Evolutionary conservation across 2,113 vertebrate species (phyloP).

Genomic region (Climacteris rufus): DNA sequence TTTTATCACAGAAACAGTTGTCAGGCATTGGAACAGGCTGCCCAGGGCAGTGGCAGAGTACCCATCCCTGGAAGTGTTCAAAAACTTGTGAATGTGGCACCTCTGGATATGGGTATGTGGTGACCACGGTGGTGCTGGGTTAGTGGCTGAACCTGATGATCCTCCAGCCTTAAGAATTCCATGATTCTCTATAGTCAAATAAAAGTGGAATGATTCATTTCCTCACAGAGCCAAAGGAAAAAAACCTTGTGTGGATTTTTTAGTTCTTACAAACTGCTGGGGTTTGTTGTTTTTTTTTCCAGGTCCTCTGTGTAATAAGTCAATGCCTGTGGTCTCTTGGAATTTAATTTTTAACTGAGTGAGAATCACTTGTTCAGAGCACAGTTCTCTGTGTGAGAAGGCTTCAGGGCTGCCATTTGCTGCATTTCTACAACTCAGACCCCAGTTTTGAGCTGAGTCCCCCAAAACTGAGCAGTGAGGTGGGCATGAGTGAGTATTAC

Average conservation of each 20-base stretch:
- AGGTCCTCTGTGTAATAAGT: not conserved
- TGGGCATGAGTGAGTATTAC: fast-evolving
- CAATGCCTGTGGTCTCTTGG: not conserved
- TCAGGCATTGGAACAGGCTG: not conserved
- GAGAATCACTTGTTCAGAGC: not conserved
- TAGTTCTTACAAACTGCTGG: not conserved
- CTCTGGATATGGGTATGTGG: not conserved
- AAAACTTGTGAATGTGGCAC: not conserved
- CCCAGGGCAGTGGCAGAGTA: not conserved
- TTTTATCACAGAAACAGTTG: not conserved
- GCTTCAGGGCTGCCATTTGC: not conserved
- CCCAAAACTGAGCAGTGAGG: not conserved
- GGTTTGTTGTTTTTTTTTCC: not conserved
- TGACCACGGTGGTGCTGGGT: not conserved
- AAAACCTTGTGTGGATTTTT: not conserved
- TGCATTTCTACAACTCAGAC: not conserved
- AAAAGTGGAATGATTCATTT: not conserved
- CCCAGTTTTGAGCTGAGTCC: not conserved
- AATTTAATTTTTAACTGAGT: fast-evolving
- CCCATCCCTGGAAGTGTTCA: not conserved
- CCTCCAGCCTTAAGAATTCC: not conserved
- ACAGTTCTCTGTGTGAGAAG: not conserved
- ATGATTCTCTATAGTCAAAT: not conserved
- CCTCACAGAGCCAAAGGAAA: not conserved
- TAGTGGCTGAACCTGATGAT: not conserved